These are phyloP conservation scores for Mesoligia furuncula DNA, from an alignment of 2,888 invertebrate species.

Conservation along the genomic window DNA sequence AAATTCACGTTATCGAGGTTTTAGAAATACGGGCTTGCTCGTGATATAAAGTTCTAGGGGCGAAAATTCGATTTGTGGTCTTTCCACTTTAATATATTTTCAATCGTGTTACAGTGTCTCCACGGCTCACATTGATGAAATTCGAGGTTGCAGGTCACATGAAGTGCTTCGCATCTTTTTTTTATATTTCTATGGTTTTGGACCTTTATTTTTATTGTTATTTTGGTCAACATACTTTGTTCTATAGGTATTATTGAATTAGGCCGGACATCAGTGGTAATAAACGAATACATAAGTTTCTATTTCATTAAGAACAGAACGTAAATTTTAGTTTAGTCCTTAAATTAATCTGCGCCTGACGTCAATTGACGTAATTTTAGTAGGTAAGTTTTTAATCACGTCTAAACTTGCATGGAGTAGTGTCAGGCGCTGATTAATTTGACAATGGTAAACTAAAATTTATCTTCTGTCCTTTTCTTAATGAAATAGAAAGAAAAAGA, in stretches of 20 bases:
- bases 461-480: no score
- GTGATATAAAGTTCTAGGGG: not conserved
- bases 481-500: no score
- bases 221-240: not conserved
- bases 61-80: constrained; percentile 18
- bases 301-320: no score
- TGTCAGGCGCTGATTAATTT: no score
- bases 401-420: no score
- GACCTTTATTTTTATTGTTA: not conserved
- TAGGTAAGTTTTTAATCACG: no score
- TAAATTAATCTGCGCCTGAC: no score
- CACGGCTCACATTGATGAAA: not conserved
- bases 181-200: not conserved
- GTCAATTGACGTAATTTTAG: no score
- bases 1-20: constrained; percentile 4
- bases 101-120: not conserved
- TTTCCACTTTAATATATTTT: constrained; percentile 31
- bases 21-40: constrained; percentile 23
- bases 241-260: not conserved
- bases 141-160: not conserved
- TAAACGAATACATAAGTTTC: no score
- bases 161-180: not conserved
- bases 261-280: not conserved
- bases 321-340: no score
- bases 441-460: no score